A percentile compares a stretch with the other conserved stretches of the same genome.
Evolutionary conservation across 2,797 vertebrate species (phyloP).

Genomic region (Characodon lateralis): DNA sequence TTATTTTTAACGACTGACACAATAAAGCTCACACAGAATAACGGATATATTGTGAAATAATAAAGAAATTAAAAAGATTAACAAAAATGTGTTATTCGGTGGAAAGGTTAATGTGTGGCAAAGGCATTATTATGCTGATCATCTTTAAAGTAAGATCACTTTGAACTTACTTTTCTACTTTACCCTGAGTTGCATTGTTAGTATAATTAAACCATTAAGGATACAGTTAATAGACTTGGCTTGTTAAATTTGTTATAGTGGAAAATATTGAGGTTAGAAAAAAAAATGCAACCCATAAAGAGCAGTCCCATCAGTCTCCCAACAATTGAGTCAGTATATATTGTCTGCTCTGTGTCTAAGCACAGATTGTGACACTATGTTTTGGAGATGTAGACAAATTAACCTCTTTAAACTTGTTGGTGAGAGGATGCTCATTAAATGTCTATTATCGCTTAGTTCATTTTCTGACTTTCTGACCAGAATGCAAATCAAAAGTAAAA

Average conservation of each 20-base stretch:
- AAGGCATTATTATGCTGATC: neutral
- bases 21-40: too few species aligned
- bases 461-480: constrained; percentile 10
- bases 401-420: too few species aligned
- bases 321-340: neutral
- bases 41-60: too few species aligned
- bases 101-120: too few species aligned
- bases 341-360: too few species aligned
- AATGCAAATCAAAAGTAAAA: constrained; percentile 20
- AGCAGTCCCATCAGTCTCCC: neutral
- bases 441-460: neutral
- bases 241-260: neutral
- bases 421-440: neutral
- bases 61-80: too few species aligned
- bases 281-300: neutral
- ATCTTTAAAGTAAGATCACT: neutral
- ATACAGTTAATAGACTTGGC: neutral
- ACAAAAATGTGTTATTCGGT: too few species aligned
- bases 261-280: neutral
- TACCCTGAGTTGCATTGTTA: neutral
- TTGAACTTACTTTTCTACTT: neutral
- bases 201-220: neutral
- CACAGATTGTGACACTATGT: neutral
- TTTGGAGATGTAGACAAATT: neutral
- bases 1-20: too few species aligned